Evolutionary conservation across 2,797 vertebrate genomes (phyloP).

Genomic region (Karalla daura): DNA sequence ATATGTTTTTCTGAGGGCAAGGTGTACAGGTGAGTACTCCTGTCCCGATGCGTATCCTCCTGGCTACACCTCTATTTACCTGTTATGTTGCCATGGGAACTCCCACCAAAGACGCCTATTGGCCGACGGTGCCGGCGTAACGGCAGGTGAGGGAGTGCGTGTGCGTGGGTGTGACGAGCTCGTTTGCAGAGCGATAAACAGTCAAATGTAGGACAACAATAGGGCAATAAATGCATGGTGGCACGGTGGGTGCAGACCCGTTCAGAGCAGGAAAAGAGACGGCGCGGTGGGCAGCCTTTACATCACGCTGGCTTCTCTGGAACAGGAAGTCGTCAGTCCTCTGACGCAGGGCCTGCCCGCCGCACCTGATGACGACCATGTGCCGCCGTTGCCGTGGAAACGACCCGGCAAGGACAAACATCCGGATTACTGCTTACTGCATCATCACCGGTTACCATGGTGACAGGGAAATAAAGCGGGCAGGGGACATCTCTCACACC

Average conservation of each 20-base stretch:
- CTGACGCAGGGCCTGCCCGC: slow-evolving; percentile 77
- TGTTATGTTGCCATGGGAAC: slow-evolving; percentile 81
- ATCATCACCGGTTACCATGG: slow-evolving; percentile 5
- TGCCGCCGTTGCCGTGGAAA: slow-evolving; percentile 65
- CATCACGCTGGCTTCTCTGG: slow-evolving; percentile 56
- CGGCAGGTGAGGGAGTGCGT: slow-evolving; percentile 66
- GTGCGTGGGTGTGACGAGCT: slow-evolving; percentile 43
- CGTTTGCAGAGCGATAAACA: slow-evolving; percentile 33
- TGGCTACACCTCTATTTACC: slow-evolving; percentile 72
- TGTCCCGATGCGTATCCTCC: slow-evolving; percentile 6
- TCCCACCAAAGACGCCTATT: slow-evolving; percentile 37
- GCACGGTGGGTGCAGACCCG: background rate
- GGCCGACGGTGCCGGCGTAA: slow-evolving; percentile 45
- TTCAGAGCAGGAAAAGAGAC: background rate
- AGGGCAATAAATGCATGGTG: slow-evolving; percentile 38
- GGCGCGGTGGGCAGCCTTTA: background rate
- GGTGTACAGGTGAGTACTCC: background rate
- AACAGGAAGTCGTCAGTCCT: slow-evolving; percentile 79
- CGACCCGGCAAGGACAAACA: slow-evolving; percentile 61
- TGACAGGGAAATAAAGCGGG: slow-evolving; percentile 5
- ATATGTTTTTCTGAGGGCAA: too few relatives aligned
- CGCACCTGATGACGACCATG: slow-evolving; percentile 56
- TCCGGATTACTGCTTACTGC: slow-evolving; percentile 29
- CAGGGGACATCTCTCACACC: background rate
- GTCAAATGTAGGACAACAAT: slow-evolving; percentile 17